Conservation (phyloP, 1,140 invertebrate species). For the Caerostris extrusa region DNA sequence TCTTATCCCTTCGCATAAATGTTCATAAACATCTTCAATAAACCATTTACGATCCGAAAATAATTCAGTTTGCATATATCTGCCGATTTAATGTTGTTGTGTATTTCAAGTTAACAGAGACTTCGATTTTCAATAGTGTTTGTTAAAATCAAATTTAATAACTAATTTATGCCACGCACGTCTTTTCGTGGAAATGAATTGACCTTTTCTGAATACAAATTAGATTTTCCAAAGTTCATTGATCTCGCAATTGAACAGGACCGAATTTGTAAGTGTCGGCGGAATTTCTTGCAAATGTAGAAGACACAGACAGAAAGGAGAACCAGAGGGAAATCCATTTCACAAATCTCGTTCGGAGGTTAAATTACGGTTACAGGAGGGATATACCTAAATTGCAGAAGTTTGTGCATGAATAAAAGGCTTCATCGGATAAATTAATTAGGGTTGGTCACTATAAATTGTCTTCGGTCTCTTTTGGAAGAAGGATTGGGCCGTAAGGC, state of each 20-base stretch:
- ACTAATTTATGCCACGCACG: neutral
- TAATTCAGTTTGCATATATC: neutral
- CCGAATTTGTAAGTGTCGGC: neutral
- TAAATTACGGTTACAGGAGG: neutral
- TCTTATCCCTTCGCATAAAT: neutral
- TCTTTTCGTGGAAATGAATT: neutral
- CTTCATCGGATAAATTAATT: constrained; percentile 50
- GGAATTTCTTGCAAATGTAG: neutral
- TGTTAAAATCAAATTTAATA: neutral
- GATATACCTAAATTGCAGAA: neutral
- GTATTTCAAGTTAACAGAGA: neutral
- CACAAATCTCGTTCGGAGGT: neutral
- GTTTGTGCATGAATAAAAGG: constrained; percentile 39
- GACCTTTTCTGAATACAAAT: neutral
- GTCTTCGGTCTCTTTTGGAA: constrained; percentile 29
- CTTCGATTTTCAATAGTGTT: neutral
- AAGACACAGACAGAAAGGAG: neutral
- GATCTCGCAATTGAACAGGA: neutral
- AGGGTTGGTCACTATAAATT: constrained; percentile 41
- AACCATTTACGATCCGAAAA: neutral
- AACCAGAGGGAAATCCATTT: neutral
- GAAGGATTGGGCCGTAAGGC: constrained; percentile 4
- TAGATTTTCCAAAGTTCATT: neutral
- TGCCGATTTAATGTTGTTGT: neutral
- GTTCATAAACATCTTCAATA: neutral